A percentile compares a stretch with the other conserved stretches of the same genome.
phyloP scores from a whole-genome alignment of 2,888 invertebrate genomes.

The Fragum whitleyi region DNA sequence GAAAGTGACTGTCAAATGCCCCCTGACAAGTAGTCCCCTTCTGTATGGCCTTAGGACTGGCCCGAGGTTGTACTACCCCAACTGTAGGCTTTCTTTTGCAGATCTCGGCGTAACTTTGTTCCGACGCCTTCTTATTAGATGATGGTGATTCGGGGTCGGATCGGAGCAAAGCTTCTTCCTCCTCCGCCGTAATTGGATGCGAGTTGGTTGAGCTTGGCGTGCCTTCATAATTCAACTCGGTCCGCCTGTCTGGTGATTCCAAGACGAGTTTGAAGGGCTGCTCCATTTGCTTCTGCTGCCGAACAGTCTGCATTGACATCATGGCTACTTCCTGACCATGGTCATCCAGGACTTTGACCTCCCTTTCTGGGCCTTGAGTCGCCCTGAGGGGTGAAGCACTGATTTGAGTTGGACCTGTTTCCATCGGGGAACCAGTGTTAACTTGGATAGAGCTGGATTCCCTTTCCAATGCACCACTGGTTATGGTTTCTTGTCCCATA shows the following conservation, averaged over 20 bases:
- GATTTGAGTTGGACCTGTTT: not conserved
- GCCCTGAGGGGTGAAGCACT: not conserved
- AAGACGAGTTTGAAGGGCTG: not conserved
- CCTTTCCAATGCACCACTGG: not conserved
- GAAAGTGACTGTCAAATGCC: constrained; percentile 15
- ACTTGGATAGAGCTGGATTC: not conserved
- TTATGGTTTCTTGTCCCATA: not conserved
- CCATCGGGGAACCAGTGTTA: not conserved
- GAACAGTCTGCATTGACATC: not conserved
- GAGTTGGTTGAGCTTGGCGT: not conserved
- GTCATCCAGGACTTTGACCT: not conserved
- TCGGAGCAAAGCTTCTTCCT: constrained; percentile 7
- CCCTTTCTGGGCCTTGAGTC: not conserved
- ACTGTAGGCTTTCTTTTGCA: not conserved
- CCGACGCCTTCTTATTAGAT: not conserved
- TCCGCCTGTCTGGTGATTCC: not conserved
- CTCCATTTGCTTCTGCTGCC: not conserved
- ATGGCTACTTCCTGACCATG: not conserved
- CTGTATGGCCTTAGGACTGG: not conserved
- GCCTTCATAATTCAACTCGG: not conserved
- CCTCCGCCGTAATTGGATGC: not conserved
- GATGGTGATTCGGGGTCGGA: not conserved
- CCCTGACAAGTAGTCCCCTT: too few relatives aligned
- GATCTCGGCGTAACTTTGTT: not conserved
- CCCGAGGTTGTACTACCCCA: not conserved